These are phyloP conservation scores for Folsomia manolachei DNA, from an alignment of 2,888 invertebrate species.

Conservation along the genomic window DNA sequence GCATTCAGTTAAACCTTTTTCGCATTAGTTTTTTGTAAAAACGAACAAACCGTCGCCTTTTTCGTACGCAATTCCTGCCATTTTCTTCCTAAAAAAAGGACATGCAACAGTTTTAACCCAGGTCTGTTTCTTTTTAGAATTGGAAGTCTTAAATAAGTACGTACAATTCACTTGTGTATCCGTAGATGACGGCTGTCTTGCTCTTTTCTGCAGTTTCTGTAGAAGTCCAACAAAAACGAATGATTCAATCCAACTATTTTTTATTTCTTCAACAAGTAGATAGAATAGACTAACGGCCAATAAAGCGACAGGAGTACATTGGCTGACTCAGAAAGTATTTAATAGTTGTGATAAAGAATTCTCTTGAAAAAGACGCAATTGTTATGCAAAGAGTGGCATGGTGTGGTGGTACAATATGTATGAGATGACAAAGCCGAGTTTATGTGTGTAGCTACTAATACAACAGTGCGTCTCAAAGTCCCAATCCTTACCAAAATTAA, in stretches of 20 bases:
- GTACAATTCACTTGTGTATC: too few species aligned
- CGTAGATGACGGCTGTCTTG: too few species aligned
- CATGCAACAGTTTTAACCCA: too few species aligned
- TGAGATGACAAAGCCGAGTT: neutral
- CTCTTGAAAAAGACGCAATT: slow-evolving; percentile 1
- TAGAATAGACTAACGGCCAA: too few species aligned
- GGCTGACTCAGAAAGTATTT: neutral
- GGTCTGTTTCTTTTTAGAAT: too few species aligned
- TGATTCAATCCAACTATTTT: too few species aligned
- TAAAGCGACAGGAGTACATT: too few species aligned
- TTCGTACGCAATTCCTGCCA: too few species aligned
- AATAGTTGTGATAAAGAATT: neutral
- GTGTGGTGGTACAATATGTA: neutral
- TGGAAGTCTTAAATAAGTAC: too few species aligned
- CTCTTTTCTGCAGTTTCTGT: too few species aligned
- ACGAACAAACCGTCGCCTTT: neutral
- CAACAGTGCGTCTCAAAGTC: neutral
- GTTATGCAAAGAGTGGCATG: neutral
- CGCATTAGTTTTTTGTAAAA: neutral
- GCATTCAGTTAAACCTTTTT: neutral
- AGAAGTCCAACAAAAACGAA: too few species aligned
- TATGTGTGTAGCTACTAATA: neutral
- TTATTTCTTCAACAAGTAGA: too few species aligned
- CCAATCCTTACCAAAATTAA: neutral
- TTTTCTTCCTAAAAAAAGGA: neutral